A percentile compares a stretch with the other conserved stretches of the same genome.
Conservation (phyloP, 37 sponge, comb jelly and placozoan genomes). For the Cladorhizidae sp. region DNA sequence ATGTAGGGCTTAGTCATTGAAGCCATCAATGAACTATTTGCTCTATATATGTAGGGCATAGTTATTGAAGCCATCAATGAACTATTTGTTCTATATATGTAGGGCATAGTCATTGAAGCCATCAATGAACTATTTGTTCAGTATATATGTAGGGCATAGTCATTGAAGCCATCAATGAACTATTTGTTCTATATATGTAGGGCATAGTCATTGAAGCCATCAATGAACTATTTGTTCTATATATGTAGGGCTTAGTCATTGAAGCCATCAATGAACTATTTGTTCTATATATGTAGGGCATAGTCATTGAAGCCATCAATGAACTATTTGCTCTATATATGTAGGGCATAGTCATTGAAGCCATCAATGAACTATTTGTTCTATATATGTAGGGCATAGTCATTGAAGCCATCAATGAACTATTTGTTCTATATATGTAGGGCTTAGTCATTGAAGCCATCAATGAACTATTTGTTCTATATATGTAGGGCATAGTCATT, state of each 20-base stretch:
- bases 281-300: constrained; percentile 8
- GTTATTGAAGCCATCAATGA: constrained; percentile 76
- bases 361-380: constrained; percentile 77
- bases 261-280: constrained; percentile 77
- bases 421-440: constrained; percentile 52
- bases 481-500: constrained; percentile 21
- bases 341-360: constrained; percentile 39
- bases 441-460: constrained; percentile 57
- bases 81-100: constrained; percentile 53
- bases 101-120: constrained; percentile 45
- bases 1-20: constrained; percentile 41
- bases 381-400: not conserved
- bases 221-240: constrained; percentile 75
- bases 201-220: constrained; percentile 58
- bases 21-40: constrained; percentile 73
- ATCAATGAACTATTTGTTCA: constrained; percentile 80
- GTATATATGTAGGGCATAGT: not conserved
- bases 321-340: constrained; percentile 78
- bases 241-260: constrained; percentile 21
- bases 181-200: constrained; percentile 52
- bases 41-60: not conserved
- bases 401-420: constrained; percentile 77
- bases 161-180: constrained; percentile 77
- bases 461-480: constrained; percentile 75
- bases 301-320: constrained; percentile 66